Base-by-base conservation (phyloP, 2,888 invertebrate species). In the Trichogramma dendrolimi region DNA sequence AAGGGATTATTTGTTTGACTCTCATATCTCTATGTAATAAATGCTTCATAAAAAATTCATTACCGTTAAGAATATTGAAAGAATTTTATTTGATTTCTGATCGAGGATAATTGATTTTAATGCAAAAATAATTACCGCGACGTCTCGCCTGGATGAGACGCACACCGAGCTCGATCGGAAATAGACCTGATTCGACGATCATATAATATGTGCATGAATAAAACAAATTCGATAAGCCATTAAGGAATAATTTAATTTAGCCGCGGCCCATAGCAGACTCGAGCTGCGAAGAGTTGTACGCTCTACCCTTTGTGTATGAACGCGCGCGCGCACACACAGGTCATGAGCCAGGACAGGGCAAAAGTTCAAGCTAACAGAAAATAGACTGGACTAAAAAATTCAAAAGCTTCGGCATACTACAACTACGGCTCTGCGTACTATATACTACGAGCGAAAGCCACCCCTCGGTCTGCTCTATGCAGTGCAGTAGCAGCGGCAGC, bases 291-390 rank as follows among this genome's bases (percentile, higher is more conserved):
- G 27, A 27, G 27, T 27, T 27, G 27, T 2, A 2, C n/a, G 4
- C 43, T 43, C 14, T 39, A 27, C 39, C 38, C 39, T 43, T 39
- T 44, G 8, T 27, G 40, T 43, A 40, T 7, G 5, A 27, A 56
- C 42, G 27, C 27, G 14, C 27, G 5, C 6, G n/a, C 8, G 14
- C 39, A 42, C 6, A 44, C 10, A 60, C 56, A 59, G 58, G 60
- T 56, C 63, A 52, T 60, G 63, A 57, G 63, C 60, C 61, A 40
- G 8, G 42, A 59, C 52, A 50, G 71, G 70, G 66, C 70, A 70
- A 71, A 70, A 71, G 72, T 71, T 73, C 71, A 71, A 53, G 48
- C 68, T 67, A 27, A 65, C 67, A 70, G 54, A 67, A 68, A 69
- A 70, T 69, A 67, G 68, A 55, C 27, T 50, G 64, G 65, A 65